Conservation (phyloP, 2,113 vertebrate genomes). For the Plecturocebus donacophilus region DNA sequence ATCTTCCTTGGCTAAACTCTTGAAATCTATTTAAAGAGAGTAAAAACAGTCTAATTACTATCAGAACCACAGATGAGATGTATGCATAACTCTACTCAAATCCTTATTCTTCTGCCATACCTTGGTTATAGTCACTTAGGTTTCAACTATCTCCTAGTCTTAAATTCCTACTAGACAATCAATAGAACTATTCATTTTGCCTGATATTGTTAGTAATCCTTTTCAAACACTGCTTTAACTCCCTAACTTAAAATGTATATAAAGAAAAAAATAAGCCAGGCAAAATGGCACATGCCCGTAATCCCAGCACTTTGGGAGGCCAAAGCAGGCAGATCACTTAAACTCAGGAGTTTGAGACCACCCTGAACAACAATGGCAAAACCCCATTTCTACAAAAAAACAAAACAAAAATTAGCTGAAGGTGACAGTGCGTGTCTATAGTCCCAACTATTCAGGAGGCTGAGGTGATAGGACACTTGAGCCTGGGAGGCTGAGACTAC, state of each 20-base stretch:
- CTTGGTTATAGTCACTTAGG: neutral
- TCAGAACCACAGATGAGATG: neutral
- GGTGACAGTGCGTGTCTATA: too few species aligned
- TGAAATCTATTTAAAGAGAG: neutral
- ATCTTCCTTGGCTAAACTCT: neutral
- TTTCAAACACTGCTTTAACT: neutral
- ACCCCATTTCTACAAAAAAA: too few species aligned
- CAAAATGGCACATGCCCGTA: too few species aligned
- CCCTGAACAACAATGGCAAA: too few species aligned
- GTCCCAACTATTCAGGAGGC: too few species aligned
- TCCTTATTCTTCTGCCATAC: neutral
- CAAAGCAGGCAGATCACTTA: too few species aligned
- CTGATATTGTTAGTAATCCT: neutral
- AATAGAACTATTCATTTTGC: neutral
- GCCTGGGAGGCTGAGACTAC: too few species aligned
- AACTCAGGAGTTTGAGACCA: too few species aligned
- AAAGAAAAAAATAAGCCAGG: too few species aligned
- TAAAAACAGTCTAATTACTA: neutral
- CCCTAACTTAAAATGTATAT: neutral
- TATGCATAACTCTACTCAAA: neutral
- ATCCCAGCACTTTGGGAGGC: too few species aligned
- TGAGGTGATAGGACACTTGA: too few species aligned
- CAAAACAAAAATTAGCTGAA: too few species aligned
- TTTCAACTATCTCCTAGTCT: neutral
- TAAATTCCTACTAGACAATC: conserved; percentile 16